Evolutionary conservation across 23 tunicate genomes (phyloP), one percentile per base, ranked within the genome.

Genomic region (Botrylloides violaceus): DNA sequence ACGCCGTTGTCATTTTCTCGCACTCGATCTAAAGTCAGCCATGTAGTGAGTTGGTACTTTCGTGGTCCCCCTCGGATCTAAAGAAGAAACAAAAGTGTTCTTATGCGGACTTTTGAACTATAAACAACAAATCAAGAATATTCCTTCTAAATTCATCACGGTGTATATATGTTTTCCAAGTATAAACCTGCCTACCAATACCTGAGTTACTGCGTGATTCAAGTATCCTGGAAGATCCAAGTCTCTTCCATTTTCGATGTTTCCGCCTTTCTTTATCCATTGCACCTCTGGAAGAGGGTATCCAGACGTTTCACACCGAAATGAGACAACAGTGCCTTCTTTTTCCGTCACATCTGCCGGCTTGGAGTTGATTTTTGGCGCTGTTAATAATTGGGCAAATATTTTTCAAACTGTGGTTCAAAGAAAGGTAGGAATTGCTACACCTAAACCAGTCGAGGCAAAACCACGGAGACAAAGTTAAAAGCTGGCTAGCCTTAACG

Each of bases 261-360:
- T 2, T 37, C 37, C 47, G n/a, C 1, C 37, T 36, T 19, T 68
- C 29, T 68, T 68, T 19, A 68, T 32, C 74, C 74, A 68, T 25
- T 68, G 74, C 30, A 68, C 28, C 2, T 56, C 0, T 4, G 74
- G 74, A n/a, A 34, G 58, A 4, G 74, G 74, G n/a, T 35, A 68
- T 37, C 74, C 74, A 21, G 74, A 68, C 58, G 74, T 28, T 68
- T 68, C 74, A 2, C 74, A 68, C 6, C 74, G 56, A 43, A 68
- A 68, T 22, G 74, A 68, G n/a, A 68, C 57, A 30, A 43, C 58
- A 2, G 36, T 43, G 6, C 74, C 74, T n/a, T 15, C 28, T 28
- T 19, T n/a, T 9, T 26, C 43, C 4, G 47, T 23, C 26, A 18
- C 29, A 2, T 68, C 47, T 68, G n/a, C 29, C 12, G 74, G 74